Evolutionary conservation across 2,113 vertebrate genomes (phyloP).

Genomic region (Suricata suricatta): DNA sequence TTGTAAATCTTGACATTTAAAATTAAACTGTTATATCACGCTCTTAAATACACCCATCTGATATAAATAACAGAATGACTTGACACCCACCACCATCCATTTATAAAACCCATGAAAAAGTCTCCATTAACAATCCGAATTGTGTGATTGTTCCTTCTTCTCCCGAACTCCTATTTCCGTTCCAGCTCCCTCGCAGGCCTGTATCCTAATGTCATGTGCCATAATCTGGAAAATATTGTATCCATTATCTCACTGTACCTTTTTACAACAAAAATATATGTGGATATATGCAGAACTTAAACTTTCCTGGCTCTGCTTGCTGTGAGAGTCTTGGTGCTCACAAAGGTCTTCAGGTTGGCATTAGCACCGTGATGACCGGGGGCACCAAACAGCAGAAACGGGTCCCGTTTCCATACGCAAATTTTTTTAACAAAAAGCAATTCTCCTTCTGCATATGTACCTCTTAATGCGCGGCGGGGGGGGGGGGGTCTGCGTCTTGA

Average conservation of each 20-base stretch:
- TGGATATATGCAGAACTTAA: background rate
- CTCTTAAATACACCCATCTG: constrained; percentile 65
- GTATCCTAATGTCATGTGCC: background rate
- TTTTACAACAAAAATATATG: background rate
- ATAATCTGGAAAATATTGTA: background rate
- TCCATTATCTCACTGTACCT: background rate
- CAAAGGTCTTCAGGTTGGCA: background rate
- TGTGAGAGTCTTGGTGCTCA: background rate
- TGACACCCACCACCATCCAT: constrained; percentile 68
- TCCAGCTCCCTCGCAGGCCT: background rate
- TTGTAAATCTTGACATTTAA: constrained; percentile 75
- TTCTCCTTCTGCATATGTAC: background rate
- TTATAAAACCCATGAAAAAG: constrained; percentile 53
- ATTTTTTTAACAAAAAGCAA: background rate
- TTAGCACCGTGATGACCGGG: rapidly evolving
- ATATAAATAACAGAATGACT: constrained; percentile 75
- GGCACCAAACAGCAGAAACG: background rate
- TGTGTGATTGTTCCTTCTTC: background rate
- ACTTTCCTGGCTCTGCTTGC: background rate
- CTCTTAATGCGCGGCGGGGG: background rate
- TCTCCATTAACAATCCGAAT: constrained; percentile 44
- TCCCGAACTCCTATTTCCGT: background rate
- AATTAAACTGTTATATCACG: constrained; percentile 50
- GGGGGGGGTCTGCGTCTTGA: background rate
- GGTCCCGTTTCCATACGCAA: background rate